Evolutionary conservation across 2,888 invertebrate species (phyloP).

Genomic region (Leptopilina myrica): DNA sequence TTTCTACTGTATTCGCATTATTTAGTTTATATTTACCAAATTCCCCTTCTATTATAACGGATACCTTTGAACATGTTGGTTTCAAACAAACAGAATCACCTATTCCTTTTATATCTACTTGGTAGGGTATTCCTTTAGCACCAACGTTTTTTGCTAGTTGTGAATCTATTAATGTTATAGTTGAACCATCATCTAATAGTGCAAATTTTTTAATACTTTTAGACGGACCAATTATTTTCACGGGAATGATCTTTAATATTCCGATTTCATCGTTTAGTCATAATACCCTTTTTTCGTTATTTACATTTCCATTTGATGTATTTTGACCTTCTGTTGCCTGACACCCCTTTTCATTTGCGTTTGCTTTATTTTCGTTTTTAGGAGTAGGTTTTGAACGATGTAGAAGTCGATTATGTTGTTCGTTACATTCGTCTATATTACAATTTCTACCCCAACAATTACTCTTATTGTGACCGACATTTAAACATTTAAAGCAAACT

Average conservation of each 20-base stretch:
- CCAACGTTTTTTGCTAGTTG: background rate
- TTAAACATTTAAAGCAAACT: background rate
- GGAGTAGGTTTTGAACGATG: background rate
- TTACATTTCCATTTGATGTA: background rate
- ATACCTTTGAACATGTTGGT: too few relatives aligned
- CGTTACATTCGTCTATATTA: background rate
- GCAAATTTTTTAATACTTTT: background rate
- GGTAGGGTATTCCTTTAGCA: background rate
- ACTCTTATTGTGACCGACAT: background rate
- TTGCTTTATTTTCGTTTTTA: background rate
- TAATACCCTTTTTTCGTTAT: background rate
- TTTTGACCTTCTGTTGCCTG: too few relatives aligned
- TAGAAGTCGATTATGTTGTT: background rate
- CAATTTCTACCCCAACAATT: background rate
- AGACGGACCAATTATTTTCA: background rate
- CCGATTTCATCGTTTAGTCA: background rate
- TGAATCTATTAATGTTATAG: background rate
- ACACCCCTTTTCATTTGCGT: background rate
- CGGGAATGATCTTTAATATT: background rate
- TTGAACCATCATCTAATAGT: background rate
- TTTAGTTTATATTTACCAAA: too few relatives aligned
- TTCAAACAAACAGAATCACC: too few relatives aligned
- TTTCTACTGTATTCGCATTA: too few relatives aligned
- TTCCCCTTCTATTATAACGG: too few relatives aligned
- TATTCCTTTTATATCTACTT: background rate